phyloP scores from a whole-genome alignment of 2,113 vertebrate genomes.

The Bos indicus region DNA sequence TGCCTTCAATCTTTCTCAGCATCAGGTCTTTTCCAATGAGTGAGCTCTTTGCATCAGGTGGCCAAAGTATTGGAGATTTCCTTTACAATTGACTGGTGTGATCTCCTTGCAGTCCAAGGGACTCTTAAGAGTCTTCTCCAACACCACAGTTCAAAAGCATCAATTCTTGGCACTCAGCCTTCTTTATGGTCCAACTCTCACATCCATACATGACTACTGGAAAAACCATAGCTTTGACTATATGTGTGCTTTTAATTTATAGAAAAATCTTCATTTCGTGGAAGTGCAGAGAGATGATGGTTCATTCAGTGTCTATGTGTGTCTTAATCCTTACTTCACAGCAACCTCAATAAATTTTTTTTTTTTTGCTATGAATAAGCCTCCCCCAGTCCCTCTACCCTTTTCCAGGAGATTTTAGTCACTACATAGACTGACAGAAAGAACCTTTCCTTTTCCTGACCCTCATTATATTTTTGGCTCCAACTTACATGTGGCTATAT shows the following conservation, averaged over 20 bases:
- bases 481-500: neutral
- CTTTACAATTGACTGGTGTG: neutral
- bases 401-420: neutral
- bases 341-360: neutral
- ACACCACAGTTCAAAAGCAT: neutral
- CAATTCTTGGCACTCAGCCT: neutral
- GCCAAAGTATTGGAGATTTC: neutral
- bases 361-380: neutral
- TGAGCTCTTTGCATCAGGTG: neutral
- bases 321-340: neutral
- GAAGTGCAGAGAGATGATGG: neutral
- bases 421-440: neutral
- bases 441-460: neutral
- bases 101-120: neutral
- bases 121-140: neutral
- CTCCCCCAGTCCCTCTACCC: neutral
- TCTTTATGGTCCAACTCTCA: neutral
- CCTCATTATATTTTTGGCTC: neutral
- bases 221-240: neutral
- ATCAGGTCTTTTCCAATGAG: neutral
- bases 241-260: neutral
- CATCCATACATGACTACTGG: neutral
- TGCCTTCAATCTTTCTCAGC: neutral
- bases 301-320: neutral
- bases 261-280: neutral